Percentiles rank a stretch among this genome's conserved stretches.
These are phyloP conservation scores for Harmothoe impar DNA, from an alignment of 2,888 invertebrate species.

Conservation along the genomic window DNA sequence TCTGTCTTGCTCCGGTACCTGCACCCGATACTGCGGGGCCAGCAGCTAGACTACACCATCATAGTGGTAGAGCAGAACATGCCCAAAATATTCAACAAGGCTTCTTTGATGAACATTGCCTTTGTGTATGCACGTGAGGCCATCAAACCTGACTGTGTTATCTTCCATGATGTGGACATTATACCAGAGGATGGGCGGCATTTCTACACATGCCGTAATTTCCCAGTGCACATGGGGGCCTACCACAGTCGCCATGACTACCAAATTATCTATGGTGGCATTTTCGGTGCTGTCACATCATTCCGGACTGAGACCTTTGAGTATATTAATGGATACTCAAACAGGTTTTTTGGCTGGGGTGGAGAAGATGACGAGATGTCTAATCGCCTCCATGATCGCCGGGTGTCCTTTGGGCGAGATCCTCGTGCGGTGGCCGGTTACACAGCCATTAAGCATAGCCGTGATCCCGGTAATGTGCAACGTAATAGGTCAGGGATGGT, in stretches of 20 bases:
- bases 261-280: neutral
- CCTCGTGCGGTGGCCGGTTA: neutral
- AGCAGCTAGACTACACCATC: too few species aligned
- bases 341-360: slow-evolving; percentile 23
- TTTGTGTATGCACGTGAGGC: neutral
- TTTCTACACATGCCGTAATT: neutral
- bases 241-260: neutral
- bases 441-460: neutral
- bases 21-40: too few species aligned
- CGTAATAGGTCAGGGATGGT: neutral
- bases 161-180: slow-evolving; percentile 1
- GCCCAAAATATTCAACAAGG: neutral
- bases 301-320: neutral
- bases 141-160: neutral
- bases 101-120: neutral
- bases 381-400: neutral
- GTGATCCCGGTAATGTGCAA: neutral
- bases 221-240: neutral
- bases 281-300: neutral
- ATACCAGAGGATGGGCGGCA: slow-evolving; percentile 21
- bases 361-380: slow-evolving; percentile 21
- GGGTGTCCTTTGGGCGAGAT: neutral
- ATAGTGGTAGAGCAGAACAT: neutral
- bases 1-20: too few species aligned
- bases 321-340: neutral